Evolutionary conservation across 2,113 vertebrate genomes (phyloP), one percentile per base, ranked within the genome.

Genomic region (Perca fluviatilis): DNA sequence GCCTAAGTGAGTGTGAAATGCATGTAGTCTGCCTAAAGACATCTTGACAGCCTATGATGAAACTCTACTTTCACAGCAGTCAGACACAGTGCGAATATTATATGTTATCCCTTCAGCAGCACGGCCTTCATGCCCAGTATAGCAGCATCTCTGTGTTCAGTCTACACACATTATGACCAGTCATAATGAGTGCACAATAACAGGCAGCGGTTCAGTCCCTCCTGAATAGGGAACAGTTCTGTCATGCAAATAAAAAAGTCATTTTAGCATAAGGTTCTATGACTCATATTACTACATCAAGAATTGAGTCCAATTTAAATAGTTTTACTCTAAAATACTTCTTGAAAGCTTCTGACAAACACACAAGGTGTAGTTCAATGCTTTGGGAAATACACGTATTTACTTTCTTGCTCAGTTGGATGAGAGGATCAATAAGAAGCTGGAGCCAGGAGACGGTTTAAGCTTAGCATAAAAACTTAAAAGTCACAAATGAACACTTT

Each of bases 1-100:
- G 83, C 80, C 74, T 90, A 90, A 89, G 70, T 80, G 90, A 79
- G 78, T 89, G 90, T 91, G 88, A 90, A 88, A 88, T 87, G 83
- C 84, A 80, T 85, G 80, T 58, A 69, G 77, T 88, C 84, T 79
- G 82, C 72, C 84, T 63, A 87, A 77, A 13, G 49, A 82, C 88
- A 69, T 83, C 85, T 78, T 76, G 89, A 89, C 86, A 86, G 82
- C 63, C 77, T 43, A 60, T 76, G 85, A 91, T 90, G 89, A 79
- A 82, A 87, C 85, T 67, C 60, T 23, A 36, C 74, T 85, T 12
- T 56, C 3, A 12, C 46, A 56, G 72, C 82, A 62, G 74, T 74
- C 68, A 58, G 40, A 88, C 74, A 19, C 27, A 61, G 74, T 33
- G 54, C 0, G 77, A 75, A 43, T 43, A 43, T 84, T 79, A 76